phyloP scores from a whole-genome alignment of 2,888 invertebrate genomes.

The Gerosis bhagava region DNA sequence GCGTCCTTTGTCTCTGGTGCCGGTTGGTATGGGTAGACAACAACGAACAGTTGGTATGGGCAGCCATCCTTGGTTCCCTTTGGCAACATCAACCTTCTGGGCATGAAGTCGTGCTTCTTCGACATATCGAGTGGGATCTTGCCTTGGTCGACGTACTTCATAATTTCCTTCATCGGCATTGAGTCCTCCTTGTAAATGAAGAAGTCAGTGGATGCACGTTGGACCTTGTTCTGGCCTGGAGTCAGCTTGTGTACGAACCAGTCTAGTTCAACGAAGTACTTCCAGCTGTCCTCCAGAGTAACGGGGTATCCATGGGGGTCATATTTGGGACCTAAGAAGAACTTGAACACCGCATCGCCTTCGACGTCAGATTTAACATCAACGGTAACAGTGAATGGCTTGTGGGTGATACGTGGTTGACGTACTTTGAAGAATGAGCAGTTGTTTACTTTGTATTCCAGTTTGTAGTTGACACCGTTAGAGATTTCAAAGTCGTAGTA shows the following conservation, averaged over 20 bases:
- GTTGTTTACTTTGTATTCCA: slow-evolving; percentile 55
- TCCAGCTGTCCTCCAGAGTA: slow-evolving; percentile 77
- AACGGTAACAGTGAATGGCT: slow-evolving; percentile 84
- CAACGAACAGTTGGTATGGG: slow-evolving; percentile 84
- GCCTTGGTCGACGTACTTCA: slow-evolving; percentile 78
- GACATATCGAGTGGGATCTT: slow-evolving; percentile 77
- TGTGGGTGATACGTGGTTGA: slow-evolving; percentile 87
- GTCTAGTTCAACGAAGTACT: slow-evolving; percentile 84
- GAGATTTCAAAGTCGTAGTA: slow-evolving; percentile 84
- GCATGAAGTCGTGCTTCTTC: slow-evolving; percentile 82
- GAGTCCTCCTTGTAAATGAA: slow-evolving; percentile 84
- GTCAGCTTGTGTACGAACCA: slow-evolving; percentile 81
- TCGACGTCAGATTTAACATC: slow-evolving; percentile 82
- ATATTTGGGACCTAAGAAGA: slow-evolving; percentile 88
- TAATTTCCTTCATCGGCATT: slow-evolving; percentile 81
- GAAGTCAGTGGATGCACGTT: slow-evolving; percentile 85
- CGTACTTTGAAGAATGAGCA: slow-evolving; percentile 77
- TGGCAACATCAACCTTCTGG: slow-evolving; percentile 87
- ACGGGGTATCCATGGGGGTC: slow-evolving; percentile 79
- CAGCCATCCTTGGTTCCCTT: slow-evolving; percentile 86
- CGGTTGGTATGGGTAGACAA: slow-evolving; percentile 79
- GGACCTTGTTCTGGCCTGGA: slow-evolving; percentile 84
- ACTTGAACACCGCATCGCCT: slow-evolving; percentile 81
- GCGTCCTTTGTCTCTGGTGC: slow-evolving; percentile 53
- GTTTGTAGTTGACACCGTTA: slow-evolving; percentile 66